Base-by-base conservation (phyloP, 2,888 invertebrate species). In the Mylabris sibirica region DNA sequence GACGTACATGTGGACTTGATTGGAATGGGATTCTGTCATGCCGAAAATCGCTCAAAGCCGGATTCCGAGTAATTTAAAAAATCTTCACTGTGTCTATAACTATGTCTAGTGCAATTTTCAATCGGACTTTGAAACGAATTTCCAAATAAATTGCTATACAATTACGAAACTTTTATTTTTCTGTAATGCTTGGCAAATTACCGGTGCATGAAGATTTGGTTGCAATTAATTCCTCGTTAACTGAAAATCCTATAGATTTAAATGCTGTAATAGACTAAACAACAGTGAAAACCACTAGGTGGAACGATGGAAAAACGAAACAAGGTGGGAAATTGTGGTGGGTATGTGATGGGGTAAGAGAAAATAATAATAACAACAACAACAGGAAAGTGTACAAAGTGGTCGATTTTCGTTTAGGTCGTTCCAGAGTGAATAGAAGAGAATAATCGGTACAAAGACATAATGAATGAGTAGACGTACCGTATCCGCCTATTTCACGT, bases 381-480 rank as follows among this genome's bases (percentile, higher is more conserved):
- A 53, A 44, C 3, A 12, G 3, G n/a, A 41, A n/a, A 38, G 12
- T 14, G 14, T 14, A 38, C 44, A 1, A 53, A 53, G 22, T 53
- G 20, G 11, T 53, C 11, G 49, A 57, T 57, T 24, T 57, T 24
- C 24, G 57, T 24, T 57, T 14, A 57, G 24, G 12, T 57, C n/a
- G n/a, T 57, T 12, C 24, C 5, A 1, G 24, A 2, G 22, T 24
- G 57, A 22, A 30, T 30, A 5, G 24, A 24, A 4, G 67, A 68
- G 73, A 69, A 74, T 67, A 73, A 73, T 74, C 74, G 72, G 70
- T 72, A 72, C 74, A 72, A 75, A 74, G 73, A 71, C 73, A 72
- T 77, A 76, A 78, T 77, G 76, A 77, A 78, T 75, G 77, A 73
- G 71, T 71, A 71, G 74, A 73, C 75, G 75, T 75, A 69, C 70